Conservation (phyloP, 2,797 vertebrate species). For the Pangasius krempfi region DNA sequence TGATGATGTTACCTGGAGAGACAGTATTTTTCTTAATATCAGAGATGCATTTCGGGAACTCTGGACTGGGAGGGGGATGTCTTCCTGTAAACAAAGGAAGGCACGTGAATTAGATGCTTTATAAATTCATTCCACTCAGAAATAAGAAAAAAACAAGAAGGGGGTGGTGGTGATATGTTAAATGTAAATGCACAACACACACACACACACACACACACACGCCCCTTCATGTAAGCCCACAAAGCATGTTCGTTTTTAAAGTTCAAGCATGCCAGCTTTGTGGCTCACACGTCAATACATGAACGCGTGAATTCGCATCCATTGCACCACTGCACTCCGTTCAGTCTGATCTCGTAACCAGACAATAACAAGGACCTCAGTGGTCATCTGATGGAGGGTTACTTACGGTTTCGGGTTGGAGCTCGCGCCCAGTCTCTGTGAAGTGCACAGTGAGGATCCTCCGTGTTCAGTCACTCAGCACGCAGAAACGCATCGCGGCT, state of each 20-base stretch:
- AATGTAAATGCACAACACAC: background rate
- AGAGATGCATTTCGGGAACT: conserved; percentile 35
- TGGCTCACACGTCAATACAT: background rate
- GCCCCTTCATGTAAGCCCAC: background rate
- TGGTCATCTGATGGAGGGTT: background rate
- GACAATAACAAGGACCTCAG: background rate
- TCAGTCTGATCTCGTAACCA: background rate
- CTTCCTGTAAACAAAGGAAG: conserved; percentile 18
- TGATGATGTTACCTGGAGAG: conserved; percentile 31
- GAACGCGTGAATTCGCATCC: conserved; percentile 13
- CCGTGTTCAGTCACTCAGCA: conserved; percentile 21
- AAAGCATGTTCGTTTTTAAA: background rate
- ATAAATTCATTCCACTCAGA: background rate
- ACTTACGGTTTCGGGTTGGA: conserved; percentile 48
- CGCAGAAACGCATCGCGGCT: conserved; percentile 49
- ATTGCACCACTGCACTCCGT: background rate
- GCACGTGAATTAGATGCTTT: background rate
- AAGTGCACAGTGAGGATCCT: background rate
- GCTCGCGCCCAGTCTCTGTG: background rate
- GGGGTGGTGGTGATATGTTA: too few species aligned
- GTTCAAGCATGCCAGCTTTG: conserved; percentile 11
- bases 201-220: background rate
- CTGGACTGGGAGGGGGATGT: conserved; percentile 8
- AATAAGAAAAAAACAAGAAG: rapidly evolving
- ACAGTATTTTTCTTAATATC: conserved; percentile 23